phyloP scores from a whole-genome alignment of 2,113 vertebrate species.

The Coracopsis vasa region DNA sequence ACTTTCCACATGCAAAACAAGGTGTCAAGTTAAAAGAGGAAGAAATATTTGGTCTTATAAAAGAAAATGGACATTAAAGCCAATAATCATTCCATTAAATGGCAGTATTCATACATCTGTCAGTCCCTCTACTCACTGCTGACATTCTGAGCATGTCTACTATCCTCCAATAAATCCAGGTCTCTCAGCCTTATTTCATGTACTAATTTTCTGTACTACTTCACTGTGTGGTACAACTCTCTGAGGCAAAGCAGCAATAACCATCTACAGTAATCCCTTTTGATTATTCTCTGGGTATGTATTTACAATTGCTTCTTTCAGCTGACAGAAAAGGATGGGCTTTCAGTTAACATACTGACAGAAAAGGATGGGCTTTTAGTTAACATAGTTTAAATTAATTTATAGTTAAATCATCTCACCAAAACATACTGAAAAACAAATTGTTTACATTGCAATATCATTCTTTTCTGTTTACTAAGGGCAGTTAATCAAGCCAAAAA shows the following conservation, averaged over 20 bases:
- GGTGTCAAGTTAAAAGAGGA: background rate
- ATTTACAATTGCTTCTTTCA: conserved; percentile 35
- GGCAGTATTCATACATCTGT: background rate
- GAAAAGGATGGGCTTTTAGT: background rate
- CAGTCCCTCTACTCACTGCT: background rate
- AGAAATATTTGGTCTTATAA: background rate
- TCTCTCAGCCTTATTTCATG: background rate
- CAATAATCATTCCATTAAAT: background rate
- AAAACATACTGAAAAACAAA: background rate
- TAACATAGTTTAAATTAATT: conserved; percentile 25
- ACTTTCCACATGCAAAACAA: background rate
- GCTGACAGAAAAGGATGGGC: background rate
- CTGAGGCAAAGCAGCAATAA: conserved; percentile 11
- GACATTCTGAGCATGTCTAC: background rate
- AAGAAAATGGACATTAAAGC: background rate
- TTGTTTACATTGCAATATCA: background rate
- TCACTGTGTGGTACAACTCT: background rate
- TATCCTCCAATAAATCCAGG: background rate
- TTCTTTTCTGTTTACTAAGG: background rate
- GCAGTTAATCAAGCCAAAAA: background rate
- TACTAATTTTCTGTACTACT: background rate
- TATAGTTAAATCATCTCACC: background rate
- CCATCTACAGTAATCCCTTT: background rate
- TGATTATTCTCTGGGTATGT: background rate
- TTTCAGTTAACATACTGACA: conserved; percentile 4